Conservation (phyloP, 2,113 vertebrate genomes). For the Peromyscus polionotus region DNA sequence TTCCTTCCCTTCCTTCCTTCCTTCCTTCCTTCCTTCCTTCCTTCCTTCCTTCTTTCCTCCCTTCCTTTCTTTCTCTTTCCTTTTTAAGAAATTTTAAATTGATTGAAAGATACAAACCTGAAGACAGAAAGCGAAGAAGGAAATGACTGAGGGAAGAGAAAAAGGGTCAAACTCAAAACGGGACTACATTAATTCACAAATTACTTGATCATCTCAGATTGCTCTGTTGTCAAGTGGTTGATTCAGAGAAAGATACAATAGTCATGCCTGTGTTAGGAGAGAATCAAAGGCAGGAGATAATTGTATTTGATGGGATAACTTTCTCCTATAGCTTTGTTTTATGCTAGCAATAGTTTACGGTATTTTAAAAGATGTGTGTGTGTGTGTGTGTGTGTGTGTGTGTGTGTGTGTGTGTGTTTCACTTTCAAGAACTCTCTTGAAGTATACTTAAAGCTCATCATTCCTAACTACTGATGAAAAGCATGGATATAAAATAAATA, state of each 20-base stretch:
- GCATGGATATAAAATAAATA: neutral
- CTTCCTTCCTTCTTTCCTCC: too few species aligned
- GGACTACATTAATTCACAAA: neutral
- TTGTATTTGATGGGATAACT: neutral
- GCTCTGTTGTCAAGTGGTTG: neutral
- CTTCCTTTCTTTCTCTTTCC: too few species aligned
- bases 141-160: neutral
- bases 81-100: neutral
- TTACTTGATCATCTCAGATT: neutral
- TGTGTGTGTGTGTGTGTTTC: too few species aligned
- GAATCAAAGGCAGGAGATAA: neutral
- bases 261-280: neutral
- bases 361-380: neutral
- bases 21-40: too few species aligned
- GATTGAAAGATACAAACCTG: neutral
- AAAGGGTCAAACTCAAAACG: neutral
- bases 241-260: neutral
- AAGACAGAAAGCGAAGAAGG: neutral
- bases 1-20: too few species aligned
- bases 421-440: neutral
- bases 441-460: neutral
- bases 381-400: neutral
- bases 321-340: neutral
- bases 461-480: neutral
- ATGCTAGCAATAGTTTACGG: neutral